Base-by-base conservation (phyloP, 2,113 vertebrate species). In the Notechis scutatus region DNA sequence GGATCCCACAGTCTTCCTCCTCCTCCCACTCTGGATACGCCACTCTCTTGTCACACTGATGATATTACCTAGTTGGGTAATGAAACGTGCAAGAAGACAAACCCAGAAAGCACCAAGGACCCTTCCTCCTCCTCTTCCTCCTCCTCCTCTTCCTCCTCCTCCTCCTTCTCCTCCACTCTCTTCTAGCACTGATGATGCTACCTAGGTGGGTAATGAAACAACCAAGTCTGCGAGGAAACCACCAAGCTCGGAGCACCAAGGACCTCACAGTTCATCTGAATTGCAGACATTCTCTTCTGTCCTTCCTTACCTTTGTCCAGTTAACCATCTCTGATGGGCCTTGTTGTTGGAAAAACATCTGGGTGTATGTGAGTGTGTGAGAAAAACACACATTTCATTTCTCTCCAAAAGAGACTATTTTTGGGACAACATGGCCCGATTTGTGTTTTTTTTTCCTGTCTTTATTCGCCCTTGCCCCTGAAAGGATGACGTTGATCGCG, bases 401-500 rank as follows among this genome's bases (percentile, higher is more conserved):
- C 5, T 8, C 69, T 39, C n/a, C 69, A 20, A 74, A 34, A 74
- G n/a, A 74, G n/a, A 3, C n/a, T n/a, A n/a, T n/a, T n/a, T n/a
- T n/a, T n/a, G n/a, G n/a, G n/a, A n/a, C n/a, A n/a, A n/a, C 64
- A 18, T 2, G 2, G 2, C 20, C 20, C 6, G 6, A 57, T 12
- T 54, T n/a, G 21, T 55, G 0, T 45, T 20, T 42, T 42, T 42
- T 42, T 42, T 94, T n/a, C n/a, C 0, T 29, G 69, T 92, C 93
- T 81, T 39, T 92, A 45, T 47, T 18, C 23, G 9, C 59, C 34
- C 29, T 39, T 85, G 50, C 94, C 23, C 0, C 6, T 3, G 0
- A 23, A 96, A 99, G 99, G 98, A 99, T 18, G 96, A 96, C 0
- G 94, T 97, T 24, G 97, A 98, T 21, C 97, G 99, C 0, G 98